Conservation (phyloP, 2,113 vertebrate genomes). For the Ophthalmolycus amberensis region DNA sequence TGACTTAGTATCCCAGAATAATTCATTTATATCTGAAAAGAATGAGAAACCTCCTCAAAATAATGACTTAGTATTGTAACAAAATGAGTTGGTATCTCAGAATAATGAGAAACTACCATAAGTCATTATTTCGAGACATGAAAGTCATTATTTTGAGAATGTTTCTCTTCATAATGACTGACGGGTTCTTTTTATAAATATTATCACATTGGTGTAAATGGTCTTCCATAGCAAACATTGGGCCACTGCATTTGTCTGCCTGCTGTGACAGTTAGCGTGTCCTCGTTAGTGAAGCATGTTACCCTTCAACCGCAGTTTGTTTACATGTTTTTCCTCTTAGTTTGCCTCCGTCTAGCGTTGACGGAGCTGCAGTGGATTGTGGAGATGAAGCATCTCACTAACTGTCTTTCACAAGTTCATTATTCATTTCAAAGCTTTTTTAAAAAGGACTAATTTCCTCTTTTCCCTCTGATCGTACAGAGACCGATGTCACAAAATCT, state of each 20-base stretch:
- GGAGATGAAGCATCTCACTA: no score
- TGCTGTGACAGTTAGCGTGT: constrained; percentile 24
- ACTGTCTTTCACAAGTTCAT: not conserved
- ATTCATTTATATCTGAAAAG: no score
- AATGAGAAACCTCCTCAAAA: no score
- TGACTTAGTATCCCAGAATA: no score
- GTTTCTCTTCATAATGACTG: not conserved
- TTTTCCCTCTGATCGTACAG: not conserved
- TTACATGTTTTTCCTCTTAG: not conserved
- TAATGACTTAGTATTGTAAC: not conserved
- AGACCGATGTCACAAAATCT: no score
- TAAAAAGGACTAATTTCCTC: not conserved
- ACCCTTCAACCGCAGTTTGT: not conserved
- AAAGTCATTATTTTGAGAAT: not conserved
- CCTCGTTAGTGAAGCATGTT: constrained; percentile 6
- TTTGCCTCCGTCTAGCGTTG: not conserved
- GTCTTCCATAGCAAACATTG: not conserved
- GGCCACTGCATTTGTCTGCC: constrained; percentile 1
- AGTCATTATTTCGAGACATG: not conserved
- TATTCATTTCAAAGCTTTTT: constrained; percentile 1
- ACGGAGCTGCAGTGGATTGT: not conserved
- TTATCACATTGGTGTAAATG: not conserved
- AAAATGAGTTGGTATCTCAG: not conserved
- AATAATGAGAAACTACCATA: not conserved
- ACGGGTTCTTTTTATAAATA: not conserved